These are phyloP conservation scores for Drosophila vallismaia DNA, from an alignment of 2,888 invertebrate species.

Conservation along the genomic window DNA sequence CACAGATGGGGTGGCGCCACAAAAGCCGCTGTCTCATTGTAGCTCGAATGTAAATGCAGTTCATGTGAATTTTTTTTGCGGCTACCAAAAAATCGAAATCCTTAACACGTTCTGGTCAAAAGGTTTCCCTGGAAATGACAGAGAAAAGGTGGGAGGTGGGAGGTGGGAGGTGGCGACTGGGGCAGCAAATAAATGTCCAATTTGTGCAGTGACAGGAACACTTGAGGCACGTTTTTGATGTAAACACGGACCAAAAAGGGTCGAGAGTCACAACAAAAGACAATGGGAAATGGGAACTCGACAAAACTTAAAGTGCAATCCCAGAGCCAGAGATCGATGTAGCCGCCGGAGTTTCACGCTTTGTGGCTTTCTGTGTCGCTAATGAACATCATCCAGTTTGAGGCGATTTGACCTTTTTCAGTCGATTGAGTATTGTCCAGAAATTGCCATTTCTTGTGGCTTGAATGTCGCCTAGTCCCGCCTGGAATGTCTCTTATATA, in stretches of 20 bases:
- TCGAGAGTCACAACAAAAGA: conserved; percentile 66
- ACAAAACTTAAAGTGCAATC: not conserved
- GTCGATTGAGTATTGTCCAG: conserved; percentile 11
- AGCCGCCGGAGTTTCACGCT: conserved; percentile 56
- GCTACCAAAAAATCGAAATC: conserved; percentile 50
- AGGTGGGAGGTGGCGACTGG: conserved; percentile 38
- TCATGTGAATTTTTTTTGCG: conserved; percentile 36
- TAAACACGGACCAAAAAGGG: conserved; percentile 70
- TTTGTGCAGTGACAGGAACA: conserved; percentile 80
- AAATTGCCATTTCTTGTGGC: conserved; percentile 66
- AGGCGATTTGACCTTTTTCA: conserved; percentile 49
- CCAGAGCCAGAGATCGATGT: conserved; percentile 29
- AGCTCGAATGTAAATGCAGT: not conserved
- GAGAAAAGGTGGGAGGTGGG: not conserved
- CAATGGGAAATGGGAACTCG: conserved; percentile 20
- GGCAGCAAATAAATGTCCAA: conserved; percentile 79
- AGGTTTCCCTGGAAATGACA: conserved; percentile 54
- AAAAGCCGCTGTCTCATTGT: conserved; percentile 67
- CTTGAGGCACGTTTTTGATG: conserved; percentile 79
- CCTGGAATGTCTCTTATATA: conserved; percentile 55
- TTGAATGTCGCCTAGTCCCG: conserved; percentile 67
- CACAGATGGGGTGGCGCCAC: conserved; percentile 47
- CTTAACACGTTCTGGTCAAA: conserved; percentile 73
- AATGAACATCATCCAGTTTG: conserved; percentile 80
- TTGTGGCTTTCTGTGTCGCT: conserved; percentile 70